Percentiles rank a stretch among this genome's conserved stretches.
Evolutionary conservation across 2,888 invertebrate genomes (phyloP).

Genomic region (Xiphydria camelus): DNA sequence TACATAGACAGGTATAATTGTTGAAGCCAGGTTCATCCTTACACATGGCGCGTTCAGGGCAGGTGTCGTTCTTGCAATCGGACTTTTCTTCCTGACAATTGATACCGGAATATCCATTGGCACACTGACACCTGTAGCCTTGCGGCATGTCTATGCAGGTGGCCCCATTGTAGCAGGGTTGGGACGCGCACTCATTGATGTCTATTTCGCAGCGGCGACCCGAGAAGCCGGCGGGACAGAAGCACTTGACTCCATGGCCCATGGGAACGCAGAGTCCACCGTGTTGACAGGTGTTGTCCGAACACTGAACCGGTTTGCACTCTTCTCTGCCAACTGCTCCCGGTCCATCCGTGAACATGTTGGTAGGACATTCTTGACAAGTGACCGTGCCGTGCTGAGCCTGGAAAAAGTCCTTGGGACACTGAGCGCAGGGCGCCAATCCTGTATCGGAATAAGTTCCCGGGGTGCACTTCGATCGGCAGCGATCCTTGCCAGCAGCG

Average conservation of each 20-base stretch:
- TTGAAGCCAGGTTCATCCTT: slow-evolving; percentile 90
- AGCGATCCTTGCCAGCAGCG: slow-evolving; percentile 80
- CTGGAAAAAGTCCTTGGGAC: slow-evolving; percentile 92
- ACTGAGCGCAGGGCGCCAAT: slow-evolving; percentile 88
- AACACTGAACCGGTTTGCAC: slow-evolving; percentile 85
- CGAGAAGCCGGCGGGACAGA: slow-evolving; percentile 93
- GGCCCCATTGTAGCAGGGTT: slow-evolving; percentile 92
- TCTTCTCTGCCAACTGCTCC: slow-evolving; percentile 84
- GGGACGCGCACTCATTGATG: slow-evolving; percentile 92
- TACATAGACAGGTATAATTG: slow-evolving; percentile 90
- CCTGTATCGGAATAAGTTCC: slow-evolving; percentile 94
- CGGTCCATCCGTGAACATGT: slow-evolving; percentile 80
- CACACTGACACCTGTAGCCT: slow-evolving; percentile 88
- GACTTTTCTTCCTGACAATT: slow-evolving; percentile 93
- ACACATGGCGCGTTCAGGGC: slow-evolving; percentile 95
- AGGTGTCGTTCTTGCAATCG: slow-evolving; percentile 87
- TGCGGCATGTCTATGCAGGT: slow-evolving; percentile 90
- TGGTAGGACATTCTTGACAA: slow-evolving; percentile 89
- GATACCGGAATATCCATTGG: slow-evolving; percentile 84
- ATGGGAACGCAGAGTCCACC: slow-evolving; percentile 89
- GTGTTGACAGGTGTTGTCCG: slow-evolving; percentile 86
- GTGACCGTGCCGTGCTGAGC: slow-evolving; percentile 80
- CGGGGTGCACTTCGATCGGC: slow-evolving; percentile 84
- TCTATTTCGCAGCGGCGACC: slow-evolving; percentile 93
- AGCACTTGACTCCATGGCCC: slow-evolving; percentile 87